phyloP scores from a whole-genome alignment of 2,113 vertebrate genomes.

The Eurystomus gularis region DNA sequence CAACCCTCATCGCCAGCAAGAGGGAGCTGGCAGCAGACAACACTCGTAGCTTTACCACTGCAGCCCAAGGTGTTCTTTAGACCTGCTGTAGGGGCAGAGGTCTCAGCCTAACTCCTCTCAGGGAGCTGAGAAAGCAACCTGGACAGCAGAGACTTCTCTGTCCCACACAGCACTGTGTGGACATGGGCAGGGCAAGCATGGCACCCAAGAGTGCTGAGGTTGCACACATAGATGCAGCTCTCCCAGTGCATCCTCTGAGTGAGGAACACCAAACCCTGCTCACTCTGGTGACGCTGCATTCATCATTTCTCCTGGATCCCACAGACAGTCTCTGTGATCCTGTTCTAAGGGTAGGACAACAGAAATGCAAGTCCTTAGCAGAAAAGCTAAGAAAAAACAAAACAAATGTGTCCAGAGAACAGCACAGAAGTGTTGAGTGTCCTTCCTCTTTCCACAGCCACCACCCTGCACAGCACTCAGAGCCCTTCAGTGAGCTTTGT shows the following conservation, averaged over 20 bases:
- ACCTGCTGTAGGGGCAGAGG: not conserved
- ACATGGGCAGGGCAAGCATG: not conserved
- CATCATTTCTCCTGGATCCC: not conserved
- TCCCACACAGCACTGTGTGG: accelerated
- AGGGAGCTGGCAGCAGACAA: not conserved
- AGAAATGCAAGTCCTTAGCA: not conserved
- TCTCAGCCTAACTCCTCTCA: not conserved
- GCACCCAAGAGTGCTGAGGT: not conserved
- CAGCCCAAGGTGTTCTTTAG: not conserved
- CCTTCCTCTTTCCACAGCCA: not conserved
- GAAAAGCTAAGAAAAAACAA: not conserved
- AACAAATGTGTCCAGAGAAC: not conserved
- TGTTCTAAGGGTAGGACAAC: not conserved
- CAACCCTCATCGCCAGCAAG: not conserved
- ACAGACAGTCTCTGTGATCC: not conserved
- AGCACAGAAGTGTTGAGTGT: not conserved
- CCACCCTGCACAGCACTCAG: not conserved
- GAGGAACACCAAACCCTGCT: not conserved
- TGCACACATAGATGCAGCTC: accelerated
- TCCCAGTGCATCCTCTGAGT: not conserved
- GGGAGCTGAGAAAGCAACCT: not conserved
- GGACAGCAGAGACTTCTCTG: not conserved
- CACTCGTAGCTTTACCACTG: accelerated
- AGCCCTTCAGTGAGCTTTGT: not conserved
- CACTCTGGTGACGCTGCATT: not conserved